Evolutionary conservation across 2,888 invertebrate genomes (phyloP).

Genomic region (Aphodius granarius): DNA sequence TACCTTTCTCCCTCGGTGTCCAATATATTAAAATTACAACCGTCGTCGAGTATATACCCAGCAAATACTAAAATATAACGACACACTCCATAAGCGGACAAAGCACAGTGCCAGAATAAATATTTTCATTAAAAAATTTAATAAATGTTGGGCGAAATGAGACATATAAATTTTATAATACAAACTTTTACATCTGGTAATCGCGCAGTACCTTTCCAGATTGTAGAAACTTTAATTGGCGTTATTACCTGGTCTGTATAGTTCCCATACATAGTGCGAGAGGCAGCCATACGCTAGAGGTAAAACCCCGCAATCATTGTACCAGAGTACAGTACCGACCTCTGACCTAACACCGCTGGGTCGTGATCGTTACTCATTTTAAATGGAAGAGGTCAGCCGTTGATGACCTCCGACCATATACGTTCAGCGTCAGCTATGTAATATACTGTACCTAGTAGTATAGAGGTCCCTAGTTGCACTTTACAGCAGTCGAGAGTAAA

Average conservation of each 20-base stretch:
- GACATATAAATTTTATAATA: not conserved
- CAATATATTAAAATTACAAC: not conserved
- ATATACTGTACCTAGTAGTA: not conserved
- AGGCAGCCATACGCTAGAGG: not conserved
- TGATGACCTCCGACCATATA: not conserved
- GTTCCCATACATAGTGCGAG: not conserved
- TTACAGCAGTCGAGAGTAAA: not conserved
- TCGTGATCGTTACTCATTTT: conserved; percentile 13
- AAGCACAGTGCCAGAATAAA: not conserved
- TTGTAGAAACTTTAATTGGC: not conserved
- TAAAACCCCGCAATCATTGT: not conserved
- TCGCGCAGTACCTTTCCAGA: not conserved
- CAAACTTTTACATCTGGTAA: too few species aligned
- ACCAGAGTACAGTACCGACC: not conserved
- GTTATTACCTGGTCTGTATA: not conserved
- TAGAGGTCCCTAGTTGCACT: not conserved
- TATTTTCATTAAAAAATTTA: not conserved
- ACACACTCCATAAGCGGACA: not conserved
- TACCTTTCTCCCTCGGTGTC: not conserved
- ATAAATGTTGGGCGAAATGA: not conserved
- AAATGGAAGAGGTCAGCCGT: conserved; percentile 11
- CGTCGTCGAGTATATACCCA: not conserved
- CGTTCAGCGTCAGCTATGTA: not conserved
- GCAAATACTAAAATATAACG: not conserved
- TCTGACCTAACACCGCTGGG: conserved; percentile 1